A percentile compares a stretch with the other conserved stretches of the same genome.
These are phyloP conservation scores for Amphilophus citrinellus DNA, from an alignment of 2,113 vertebrate genomes.

Conservation along the genomic window DNA sequence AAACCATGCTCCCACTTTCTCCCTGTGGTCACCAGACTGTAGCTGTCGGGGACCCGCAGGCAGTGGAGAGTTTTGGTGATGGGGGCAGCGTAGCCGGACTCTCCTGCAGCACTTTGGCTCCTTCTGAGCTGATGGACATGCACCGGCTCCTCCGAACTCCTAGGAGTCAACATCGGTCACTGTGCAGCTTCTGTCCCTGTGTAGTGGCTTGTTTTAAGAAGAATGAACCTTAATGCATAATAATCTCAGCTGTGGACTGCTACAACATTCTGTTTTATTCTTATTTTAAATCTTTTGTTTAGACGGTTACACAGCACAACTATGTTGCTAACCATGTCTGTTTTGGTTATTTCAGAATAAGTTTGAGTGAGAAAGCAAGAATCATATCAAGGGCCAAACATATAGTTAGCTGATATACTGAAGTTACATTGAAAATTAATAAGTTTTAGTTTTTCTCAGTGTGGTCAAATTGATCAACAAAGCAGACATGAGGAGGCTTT, in stretches of 20 bases:
- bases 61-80: constrained; percentile 1
- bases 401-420: background rate
- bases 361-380: background rate
- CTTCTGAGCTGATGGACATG: constrained; percentile 70
- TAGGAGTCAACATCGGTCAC: constrained; percentile 21
- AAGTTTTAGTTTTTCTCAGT: background rate
- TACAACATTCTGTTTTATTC: background rate
- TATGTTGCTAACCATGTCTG: background rate
- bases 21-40: constrained; percentile 6
- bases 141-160: constrained; percentile 61
- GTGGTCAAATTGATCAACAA: background rate
- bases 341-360: background rate
- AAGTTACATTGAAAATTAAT: background rate
- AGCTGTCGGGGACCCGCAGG: background rate
- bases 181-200: constrained; percentile 13
- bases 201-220: constrained; percentile 46
- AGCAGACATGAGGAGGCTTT: background rate
- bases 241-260: background rate
- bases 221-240: constrained; percentile 35
- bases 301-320: background rate
- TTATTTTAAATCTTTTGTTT: background rate
- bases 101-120: constrained; percentile 72
- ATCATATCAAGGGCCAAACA: background rate
- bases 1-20: constrained; percentile 57
- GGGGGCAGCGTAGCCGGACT: constrained; percentile 57